Evolutionary conservation across 2,113 vertebrate genomes (phyloP).

Genomic region (Myotis yumanensis): DNA sequence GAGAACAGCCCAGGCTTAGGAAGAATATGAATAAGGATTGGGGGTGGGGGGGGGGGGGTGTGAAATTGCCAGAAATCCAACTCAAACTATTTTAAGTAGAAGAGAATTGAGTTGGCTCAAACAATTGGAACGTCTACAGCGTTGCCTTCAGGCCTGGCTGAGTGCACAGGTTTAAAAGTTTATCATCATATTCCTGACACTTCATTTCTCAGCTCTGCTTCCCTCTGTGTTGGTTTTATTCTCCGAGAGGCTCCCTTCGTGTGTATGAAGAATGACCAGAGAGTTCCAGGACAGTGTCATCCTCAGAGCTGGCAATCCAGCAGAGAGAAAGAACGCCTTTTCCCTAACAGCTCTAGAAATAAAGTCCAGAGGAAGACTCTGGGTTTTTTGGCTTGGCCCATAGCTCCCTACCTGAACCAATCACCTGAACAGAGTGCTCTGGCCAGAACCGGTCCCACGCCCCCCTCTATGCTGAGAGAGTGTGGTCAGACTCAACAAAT

Average conservation of each 20-base stretch:
- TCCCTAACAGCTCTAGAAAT: background rate
- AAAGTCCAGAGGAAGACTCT: background rate
- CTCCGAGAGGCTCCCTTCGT: background rate
- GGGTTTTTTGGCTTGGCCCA: background rate
- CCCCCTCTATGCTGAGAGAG: background rate
- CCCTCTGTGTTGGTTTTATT: background rate
- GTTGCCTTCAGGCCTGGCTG: background rate
- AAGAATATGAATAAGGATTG: background rate
- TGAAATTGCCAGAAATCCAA: conserved; percentile 10
- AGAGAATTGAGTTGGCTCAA: conserved; percentile 16
- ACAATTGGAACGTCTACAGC: background rate
- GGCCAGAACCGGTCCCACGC: background rate
- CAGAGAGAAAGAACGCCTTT: background rate
- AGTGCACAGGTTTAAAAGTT: background rate
- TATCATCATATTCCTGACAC: background rate
- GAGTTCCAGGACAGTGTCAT: background rate
- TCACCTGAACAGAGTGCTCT: background rate
- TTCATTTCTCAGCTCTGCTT: background rate
- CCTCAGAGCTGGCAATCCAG: background rate
- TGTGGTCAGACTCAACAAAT: background rate
- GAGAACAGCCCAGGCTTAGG: background rate
- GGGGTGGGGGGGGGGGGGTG: too few relatives aligned
- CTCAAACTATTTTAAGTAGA: background rate
- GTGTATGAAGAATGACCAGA: background rate
- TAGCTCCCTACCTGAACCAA: background rate